A percentile compares a stretch with the other conserved stretches of the same genome.
These are phyloP conservation scores for Corythaeola cristata DNA, from an alignment of 2,113 vertebrate species.

Conservation along the genomic window DNA sequence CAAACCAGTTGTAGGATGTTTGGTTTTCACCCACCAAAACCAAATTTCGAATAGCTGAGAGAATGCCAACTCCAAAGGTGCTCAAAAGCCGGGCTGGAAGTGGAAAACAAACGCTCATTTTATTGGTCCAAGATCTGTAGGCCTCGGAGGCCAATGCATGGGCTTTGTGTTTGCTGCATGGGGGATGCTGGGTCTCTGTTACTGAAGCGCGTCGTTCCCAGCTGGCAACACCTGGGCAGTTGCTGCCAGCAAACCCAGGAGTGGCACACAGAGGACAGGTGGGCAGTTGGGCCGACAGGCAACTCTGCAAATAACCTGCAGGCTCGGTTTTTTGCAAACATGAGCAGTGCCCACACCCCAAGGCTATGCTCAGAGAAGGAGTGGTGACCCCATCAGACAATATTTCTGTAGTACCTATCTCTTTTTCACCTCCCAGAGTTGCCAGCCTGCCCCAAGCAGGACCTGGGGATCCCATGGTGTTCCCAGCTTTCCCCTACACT, in stretches of 20 bases:
- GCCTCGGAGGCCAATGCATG: neutral
- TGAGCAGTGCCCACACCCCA: neutral
- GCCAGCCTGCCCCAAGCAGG: neutral
- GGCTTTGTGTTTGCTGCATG: neutral
- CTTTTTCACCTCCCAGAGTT: neutral
- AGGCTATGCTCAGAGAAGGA: neutral
- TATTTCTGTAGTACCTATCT: neutral
- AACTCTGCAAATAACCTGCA: neutral
- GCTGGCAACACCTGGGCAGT: neutral
- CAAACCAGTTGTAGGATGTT: neutral
- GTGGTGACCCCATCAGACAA: neutral
- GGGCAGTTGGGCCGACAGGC: neutral
- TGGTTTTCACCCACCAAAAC: neutral
- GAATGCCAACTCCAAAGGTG: fast-evolving
- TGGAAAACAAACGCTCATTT: neutral
- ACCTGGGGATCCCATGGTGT: neutral
- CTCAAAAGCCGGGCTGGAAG: neutral
- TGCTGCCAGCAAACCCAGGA: neutral
- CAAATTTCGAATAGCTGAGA: neutral
- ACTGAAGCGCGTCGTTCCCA: neutral
- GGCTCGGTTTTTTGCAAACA: neutral
- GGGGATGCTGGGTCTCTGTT: neutral
- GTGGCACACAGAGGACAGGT: too few relatives aligned
- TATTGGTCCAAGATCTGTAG: neutral
- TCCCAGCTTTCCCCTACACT: neutral